Conservation (phyloP, 1,140 invertebrate species). For the Aleiodes sp. region DNA sequence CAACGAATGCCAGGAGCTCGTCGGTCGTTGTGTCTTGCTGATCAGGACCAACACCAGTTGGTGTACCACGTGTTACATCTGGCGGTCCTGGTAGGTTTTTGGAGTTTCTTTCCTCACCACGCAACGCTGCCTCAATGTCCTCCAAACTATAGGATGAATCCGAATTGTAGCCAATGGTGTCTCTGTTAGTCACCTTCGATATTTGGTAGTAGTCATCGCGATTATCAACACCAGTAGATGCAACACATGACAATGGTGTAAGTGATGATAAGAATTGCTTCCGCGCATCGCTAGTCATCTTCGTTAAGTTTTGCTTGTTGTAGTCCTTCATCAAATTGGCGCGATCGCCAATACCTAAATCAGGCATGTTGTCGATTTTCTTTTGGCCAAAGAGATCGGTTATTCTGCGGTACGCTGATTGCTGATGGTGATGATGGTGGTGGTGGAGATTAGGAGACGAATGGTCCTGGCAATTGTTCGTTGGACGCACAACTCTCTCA, state of each 20-base stretch:
- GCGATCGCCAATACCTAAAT: constrained; percentile 68
- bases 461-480: constrained; percentile 31
- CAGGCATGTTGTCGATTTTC: constrained; percentile 59
- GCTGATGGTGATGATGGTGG: constrained; percentile 45
- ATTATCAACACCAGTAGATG: constrained; percentile 68
- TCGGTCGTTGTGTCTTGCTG: constrained; percentile 66
- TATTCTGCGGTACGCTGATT: constrained; percentile 74
- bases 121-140: constrained; percentile 72
- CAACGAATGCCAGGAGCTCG: constrained; percentile 83
- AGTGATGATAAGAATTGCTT: constrained; percentile 80
- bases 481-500: background rate
- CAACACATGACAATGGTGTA: constrained; percentile 79
- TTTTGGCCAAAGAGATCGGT: constrained; percentile 73
- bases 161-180: constrained; percentile 64
- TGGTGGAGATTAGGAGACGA: constrained; percentile 40
- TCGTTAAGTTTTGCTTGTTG: constrained; percentile 57
- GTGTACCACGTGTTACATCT: constrained; percentile 80
- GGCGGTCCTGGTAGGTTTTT: constrained; percentile 70
- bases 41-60: constrained; percentile 50
- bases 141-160: constrained; percentile 73
- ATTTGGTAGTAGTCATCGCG: constrained; percentile 76
- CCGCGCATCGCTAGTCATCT: constrained; percentile 66
- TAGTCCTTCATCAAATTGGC: constrained; percentile 48
- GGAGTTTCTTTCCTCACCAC: constrained; percentile 62
- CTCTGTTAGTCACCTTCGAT: constrained; percentile 66